Evolutionary conservation across 2,113 vertebrate genomes (phyloP), one percentile per base, ranked within the genome.

Genomic region (Corythoichthys intestinalis): DNA sequence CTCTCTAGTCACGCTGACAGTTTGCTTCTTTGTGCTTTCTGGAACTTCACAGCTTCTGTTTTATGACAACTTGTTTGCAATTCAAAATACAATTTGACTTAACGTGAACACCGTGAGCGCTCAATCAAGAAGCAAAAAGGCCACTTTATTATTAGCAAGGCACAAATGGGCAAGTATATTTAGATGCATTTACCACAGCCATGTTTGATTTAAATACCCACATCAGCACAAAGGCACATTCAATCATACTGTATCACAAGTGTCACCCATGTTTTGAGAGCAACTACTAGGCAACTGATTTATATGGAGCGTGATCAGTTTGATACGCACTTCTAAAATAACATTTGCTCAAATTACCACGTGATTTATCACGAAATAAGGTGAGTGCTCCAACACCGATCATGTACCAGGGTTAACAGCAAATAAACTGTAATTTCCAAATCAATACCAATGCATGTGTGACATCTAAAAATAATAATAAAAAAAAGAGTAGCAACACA

Each of bases 91-190:
- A 59, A 13, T 39, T 3, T 58, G 20, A 17, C 28, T 11, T 41
- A 48, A 69, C 48, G 4, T 10, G 34, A 73, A 76, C 14, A 76
- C 59, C 70, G 69, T 35, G 67, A 60, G 44, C 46, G 60, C 38
- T 70, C 58, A 56, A 73, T 28, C 39, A 66, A 57, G 53, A 12
- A 47, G n/a, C 41, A 63, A 71, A 82, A 75, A 72, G 47, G n/a
- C 28, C 37, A 69, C 34, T 81, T 85, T 84, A 76, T 85, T 80
- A 79, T 77, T 72, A 70, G 71, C 53, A 65, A 80, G 75, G 69
- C 73, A 20, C 72, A 67, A 81, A 76, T 54, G 50, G 14, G 9
- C 4, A 61, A 62, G 39, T 62, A 70, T 69, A 68, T 60, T 69
- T 70, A 65, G 41, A 65, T 52, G 53, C 60, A 73, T 17, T 38